Evolutionary conservation across 2,797 vertebrate genomes (phyloP).

Genomic region (Morus bassanus): DNA sequence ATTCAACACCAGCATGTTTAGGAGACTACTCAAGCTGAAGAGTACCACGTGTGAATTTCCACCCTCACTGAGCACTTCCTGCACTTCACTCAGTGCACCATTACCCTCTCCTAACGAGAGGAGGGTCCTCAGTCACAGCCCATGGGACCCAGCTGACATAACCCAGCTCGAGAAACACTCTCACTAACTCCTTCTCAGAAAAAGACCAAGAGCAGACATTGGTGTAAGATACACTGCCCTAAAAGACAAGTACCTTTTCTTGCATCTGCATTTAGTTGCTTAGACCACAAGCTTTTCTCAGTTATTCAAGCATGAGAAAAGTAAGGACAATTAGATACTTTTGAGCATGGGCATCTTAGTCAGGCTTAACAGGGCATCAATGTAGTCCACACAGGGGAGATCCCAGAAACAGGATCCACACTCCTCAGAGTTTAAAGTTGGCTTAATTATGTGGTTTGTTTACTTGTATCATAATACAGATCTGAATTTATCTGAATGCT

Average conservation of each 20-base stretch:
- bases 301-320: neutral
- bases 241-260: neutral
- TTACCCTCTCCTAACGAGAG: neutral
- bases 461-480: neutral
- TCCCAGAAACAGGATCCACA: neutral
- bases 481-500: neutral
- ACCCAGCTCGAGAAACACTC: neutral
- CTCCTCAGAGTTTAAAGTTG: neutral
- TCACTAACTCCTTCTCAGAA: neutral
- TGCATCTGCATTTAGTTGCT: neutral
- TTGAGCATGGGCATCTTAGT: neutral
- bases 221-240: neutral
- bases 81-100: neutral
- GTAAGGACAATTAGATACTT: neutral
- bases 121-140: neutral
- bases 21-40: neutral
- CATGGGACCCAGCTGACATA: neutral
- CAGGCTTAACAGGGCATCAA: neutral
- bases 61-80: neutral
- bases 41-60: fast-evolving
- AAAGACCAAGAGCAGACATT: fast-evolving
- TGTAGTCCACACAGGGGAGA: fast-evolving
- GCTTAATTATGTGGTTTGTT: neutral
- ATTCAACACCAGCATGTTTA: fast-evolving
- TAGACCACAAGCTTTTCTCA: neutral